Evolutionary conservation across 2,797 vertebrate genomes (phyloP), one percentile per base, ranked within the genome.

Genomic region (Corythornis leucogaster): DNA sequence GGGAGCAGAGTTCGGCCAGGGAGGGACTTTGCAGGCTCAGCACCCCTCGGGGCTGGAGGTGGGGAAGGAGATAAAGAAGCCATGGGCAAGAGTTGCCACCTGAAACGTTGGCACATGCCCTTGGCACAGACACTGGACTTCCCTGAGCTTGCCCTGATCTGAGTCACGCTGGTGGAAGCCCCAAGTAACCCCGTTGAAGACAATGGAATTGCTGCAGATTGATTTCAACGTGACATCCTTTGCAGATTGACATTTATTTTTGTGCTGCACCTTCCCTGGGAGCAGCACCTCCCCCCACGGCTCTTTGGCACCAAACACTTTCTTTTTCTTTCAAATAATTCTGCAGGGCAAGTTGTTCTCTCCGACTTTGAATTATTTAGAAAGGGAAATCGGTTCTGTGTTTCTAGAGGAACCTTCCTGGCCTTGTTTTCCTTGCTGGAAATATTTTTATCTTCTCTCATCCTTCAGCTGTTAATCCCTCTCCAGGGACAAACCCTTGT

Each of bases 191-290:
- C 76, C 0, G 4, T 4, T 66, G 76, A 61, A 93, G 93, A 95
- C 91, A 94, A 90, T 80, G 4, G 86, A 87, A 91, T 89, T 89
- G 83, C 92, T 95, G 90, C 79, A 91, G 91, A 80, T 95, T 92
- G 92, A 58, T 73, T 89, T 73, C 92, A 94, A 7, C 8, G 66
- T 93, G 87, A 93, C 89, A 75, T 84, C 87, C 55, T 87, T 77
- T 89, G 66, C 73, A 87, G 85, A 87, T 92, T 94, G 92, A 45
- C 76, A 43, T 89, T 86, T 89, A 31, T 87, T 95, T 91, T 62
- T 70, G 58, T 58, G 79, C 84, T 83, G 79, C 76, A 82, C 90
- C 93, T 89, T 82, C 50, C 33, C 0, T 1, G 62, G 46, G 71
- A 89, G 19, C 1, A 1, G 5, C 46, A 48, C 21, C 46, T 38